Percentiles rank a stretch among this genome's conserved stretches.
Evolutionary conservation across 1,140 invertebrate species (phyloP).

Genomic region (Orchestia grillus): DNA sequence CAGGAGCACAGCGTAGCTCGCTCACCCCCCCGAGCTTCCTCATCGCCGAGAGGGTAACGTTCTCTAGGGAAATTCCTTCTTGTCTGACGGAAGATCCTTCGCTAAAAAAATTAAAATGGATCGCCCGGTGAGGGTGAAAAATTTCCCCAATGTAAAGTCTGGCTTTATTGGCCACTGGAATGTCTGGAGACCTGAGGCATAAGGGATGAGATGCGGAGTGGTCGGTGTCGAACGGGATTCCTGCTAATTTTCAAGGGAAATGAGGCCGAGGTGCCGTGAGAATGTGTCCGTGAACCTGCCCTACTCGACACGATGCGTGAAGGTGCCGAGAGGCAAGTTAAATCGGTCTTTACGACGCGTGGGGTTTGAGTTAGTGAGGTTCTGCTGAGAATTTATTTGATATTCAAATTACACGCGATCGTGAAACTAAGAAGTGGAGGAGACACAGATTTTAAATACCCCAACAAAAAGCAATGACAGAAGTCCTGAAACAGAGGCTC

Average conservation of each 20-base stretch:
- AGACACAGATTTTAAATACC: neutral
- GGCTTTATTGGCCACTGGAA: constrained; percentile 43
- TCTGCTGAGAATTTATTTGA: neutral
- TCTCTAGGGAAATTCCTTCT: constrained; percentile 35
- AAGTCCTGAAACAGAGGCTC: too few relatives aligned
- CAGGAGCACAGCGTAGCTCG: neutral
- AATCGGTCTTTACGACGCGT: neutral
- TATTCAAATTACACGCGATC: neutral
- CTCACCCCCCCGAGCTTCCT: neutral
- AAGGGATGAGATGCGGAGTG: neutral
- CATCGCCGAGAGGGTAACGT: neutral
- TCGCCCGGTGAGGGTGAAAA: constrained; percentile 38
- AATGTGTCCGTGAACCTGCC: neutral
- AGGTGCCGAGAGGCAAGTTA: neutral
- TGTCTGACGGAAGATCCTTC: constrained; percentile 37
- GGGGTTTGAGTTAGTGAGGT: neutral
- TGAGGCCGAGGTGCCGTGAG: neutral
- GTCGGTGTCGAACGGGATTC: neutral
- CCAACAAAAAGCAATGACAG: too few relatives aligned
- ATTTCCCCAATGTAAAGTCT: constrained; percentile 32
- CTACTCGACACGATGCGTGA: neutral
- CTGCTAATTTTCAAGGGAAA: neutral
- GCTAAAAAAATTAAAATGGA: constrained; percentile 50
- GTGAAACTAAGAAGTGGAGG: neutral
- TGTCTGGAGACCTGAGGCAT: neutral